Base-by-base conservation (phyloP, 1,140 invertebrate species). In the Luehdorfia chinensis region DNA sequence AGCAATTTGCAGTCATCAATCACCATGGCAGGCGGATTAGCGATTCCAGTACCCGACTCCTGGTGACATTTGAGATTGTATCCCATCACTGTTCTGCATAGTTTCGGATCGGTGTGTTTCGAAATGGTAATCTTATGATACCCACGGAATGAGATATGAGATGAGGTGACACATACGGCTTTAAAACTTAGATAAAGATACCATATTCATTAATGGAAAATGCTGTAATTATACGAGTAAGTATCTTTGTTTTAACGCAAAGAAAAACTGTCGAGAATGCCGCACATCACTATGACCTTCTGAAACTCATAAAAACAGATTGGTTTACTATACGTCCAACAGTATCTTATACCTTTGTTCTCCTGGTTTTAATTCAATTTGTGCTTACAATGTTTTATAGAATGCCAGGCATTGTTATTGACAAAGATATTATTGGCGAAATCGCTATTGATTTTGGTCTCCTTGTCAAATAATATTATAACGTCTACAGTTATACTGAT, bases 271-370 rank as follows among this genome's bases (percentile, higher is more conserved):
- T 39, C 9, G 21, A 21, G 23, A 27, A 8, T 9, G 8, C 14
- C 11, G 14, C 13, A 27, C 45, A 54, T 44, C 51, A 28, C 46
- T 54, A 54, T 9, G 33, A 36, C 34, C 46, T 48, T 44, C 25
- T 21, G 43, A 45, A 48, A 37, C 31, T 14, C 31, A 34, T 37
- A 50, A 30, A 51, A 59, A 59, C 51, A 48, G 47, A 50, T 55
- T 59, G 50, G 47, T 47, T 50, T 43, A 30, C 44, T 54, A 37
- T 50, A 44, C 47, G 28, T 36, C 37, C 43, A 36, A 30, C 39
- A 28, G 15, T 9, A 31, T 39, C 37, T 27, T 37, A 21, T 55
- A 32, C 50, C 41, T 36, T 48, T 52, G 27, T 50, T 45, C 46
- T 11, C 18, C 28, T 31, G 32, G 4, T 47, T 50, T 41, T 39